phyloP scores from a whole-genome alignment of 2,888 invertebrate species.

The Idaea aversata region DNA sequence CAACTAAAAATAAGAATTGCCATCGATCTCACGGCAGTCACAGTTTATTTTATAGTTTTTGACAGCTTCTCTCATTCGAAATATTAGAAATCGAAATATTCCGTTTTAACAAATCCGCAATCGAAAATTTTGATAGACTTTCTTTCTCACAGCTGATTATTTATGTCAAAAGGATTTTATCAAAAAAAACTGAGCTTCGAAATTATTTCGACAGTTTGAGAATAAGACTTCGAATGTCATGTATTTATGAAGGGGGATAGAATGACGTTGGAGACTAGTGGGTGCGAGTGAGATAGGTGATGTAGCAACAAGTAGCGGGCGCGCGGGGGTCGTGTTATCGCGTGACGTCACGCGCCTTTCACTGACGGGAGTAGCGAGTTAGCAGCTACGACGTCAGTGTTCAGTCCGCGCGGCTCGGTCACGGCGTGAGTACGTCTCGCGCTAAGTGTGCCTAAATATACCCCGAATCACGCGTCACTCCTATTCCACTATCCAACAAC shows the following conservation, averaged over 20 bases:
- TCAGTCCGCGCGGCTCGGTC: conserved; percentile 79
- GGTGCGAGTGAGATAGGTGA: conserved; percentile 45
- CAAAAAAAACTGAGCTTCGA: background rate
- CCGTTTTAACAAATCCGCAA: background rate
- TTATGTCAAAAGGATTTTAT: background rate
- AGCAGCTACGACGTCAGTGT: conserved; percentile 46
- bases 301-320: conserved; percentile 71
- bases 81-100: background rate
- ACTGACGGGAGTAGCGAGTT: conserved; percentile 57
- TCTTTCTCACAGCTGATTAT: background rate
- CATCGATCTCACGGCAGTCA: too few relatives aligned
- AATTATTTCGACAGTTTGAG: background rate
- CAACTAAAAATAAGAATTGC: background rate
- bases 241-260: conserved; percentile 59
- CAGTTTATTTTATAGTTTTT: too few relatives aligned
- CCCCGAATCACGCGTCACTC: conserved; percentile 60
- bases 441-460: conserved; percentile 61
- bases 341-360: conserved; percentile 82
- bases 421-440: conserved; percentile 71
- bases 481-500: conserved; percentile 43
- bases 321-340: conserved; percentile 67
- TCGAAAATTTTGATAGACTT: too few relatives aligned
- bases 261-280: conserved; percentile 33
- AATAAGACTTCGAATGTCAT: conserved; percentile 21
- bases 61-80: too few relatives aligned